Evolutionary conservation across 2,797 vertebrate genomes (phyloP).

Genomic region (Anguilla obscura): DNA sequence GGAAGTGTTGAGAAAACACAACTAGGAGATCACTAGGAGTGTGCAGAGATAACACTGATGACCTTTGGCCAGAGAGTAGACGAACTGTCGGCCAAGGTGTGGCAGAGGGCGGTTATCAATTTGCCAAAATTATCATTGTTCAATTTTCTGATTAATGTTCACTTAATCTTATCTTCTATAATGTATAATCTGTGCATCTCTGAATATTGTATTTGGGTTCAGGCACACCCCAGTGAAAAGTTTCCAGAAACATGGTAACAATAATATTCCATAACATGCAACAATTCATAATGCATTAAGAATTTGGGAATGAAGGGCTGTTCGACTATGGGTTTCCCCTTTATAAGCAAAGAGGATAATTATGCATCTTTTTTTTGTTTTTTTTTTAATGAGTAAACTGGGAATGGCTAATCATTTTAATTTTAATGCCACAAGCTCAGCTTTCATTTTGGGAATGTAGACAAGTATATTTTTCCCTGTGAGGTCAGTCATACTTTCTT

Average conservation of each 20-base stretch:
- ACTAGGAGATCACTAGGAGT: no score
- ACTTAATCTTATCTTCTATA: no score
- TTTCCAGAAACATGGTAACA: not conserved
- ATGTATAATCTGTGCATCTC: no score
- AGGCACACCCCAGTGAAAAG: not conserved
- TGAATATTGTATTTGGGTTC: not conserved
- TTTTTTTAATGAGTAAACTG: not conserved
- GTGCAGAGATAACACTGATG: no score
- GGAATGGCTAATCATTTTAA: not conserved
- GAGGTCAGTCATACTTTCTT: no score
- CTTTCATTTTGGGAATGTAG: not conserved
- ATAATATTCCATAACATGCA: not conserved
- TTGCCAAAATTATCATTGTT: no score
- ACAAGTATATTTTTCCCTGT: not conserved
- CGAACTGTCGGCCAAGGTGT: no score
- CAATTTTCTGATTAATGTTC: no score
- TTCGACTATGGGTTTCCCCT: not conserved
- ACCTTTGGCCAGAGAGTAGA: no score
- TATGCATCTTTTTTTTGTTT: not conserved
- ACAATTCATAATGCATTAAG: not conserved
- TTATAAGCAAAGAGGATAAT: not conserved
- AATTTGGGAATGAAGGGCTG: not conserved
- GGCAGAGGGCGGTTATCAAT: no score
- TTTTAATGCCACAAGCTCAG: not conserved
- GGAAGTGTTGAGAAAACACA: no score